phyloP scores from a whole-genome alignment of 2,113 vertebrate genomes.

The Formicarius rufipectus region DNA sequence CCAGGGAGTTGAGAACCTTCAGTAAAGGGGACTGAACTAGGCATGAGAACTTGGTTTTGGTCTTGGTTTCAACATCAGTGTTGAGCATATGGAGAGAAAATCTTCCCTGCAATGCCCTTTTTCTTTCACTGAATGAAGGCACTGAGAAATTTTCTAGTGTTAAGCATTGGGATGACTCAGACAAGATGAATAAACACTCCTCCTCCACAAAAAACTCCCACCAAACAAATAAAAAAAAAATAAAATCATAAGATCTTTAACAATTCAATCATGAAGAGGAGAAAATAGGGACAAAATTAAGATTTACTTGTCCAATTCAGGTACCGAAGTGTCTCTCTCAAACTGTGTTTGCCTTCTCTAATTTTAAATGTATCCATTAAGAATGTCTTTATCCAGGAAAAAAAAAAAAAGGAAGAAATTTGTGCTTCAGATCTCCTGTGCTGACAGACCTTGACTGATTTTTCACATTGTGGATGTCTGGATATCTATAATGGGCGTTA shows the following conservation, averaged over 20 bases:
- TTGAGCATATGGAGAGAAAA: neutral
- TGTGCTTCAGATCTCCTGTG: neutral
- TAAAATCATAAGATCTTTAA: neutral
- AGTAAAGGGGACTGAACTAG: neutral
- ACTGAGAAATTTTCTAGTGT: neutral
- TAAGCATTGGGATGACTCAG: neutral
- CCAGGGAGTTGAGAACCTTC: neutral
- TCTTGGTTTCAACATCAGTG: neutral
- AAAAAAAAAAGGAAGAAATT: neutral
- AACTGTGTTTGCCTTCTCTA: too few species aligned
- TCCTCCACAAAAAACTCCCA: neutral
- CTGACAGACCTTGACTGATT: neutral
- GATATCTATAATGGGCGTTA: neutral
- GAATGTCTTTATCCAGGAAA: neutral
- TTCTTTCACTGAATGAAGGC: neutral
- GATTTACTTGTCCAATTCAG: fast-evolving
- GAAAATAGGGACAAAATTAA: neutral
- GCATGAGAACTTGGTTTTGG: neutral
- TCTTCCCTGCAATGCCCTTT: neutral
- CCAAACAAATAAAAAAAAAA: neutral
- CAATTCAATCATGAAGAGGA: neutral
- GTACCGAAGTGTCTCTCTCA: too few species aligned
- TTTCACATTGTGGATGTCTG: neutral
- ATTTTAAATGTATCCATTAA: neutral
- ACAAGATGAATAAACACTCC: neutral